These are phyloP conservation scores for Monarcha castaneiventris DNA, from an alignment of 2,113 vertebrate species.

Conservation along the genomic window DNA sequence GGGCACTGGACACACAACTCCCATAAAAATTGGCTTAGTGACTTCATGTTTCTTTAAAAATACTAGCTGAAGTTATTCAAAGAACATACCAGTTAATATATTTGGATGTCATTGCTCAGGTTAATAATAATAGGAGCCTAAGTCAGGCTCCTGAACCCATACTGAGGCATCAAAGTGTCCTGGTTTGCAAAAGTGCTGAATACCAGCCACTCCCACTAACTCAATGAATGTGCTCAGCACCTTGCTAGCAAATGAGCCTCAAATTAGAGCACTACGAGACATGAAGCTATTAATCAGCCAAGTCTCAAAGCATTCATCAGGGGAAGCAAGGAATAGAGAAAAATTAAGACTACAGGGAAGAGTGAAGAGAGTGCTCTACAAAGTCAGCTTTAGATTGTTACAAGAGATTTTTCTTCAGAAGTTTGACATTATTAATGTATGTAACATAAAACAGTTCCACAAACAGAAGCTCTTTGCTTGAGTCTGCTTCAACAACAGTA, in stretches of 20 bases:
- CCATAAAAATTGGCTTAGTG: not conserved
- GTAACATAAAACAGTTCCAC: not conserved
- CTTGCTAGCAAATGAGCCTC: not conserved
- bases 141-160: not conserved
- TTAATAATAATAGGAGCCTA: slow-evolving; percentile 29
- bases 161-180: not conserved
- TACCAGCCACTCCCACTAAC: slow-evolving; percentile 20
- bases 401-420: not conserved
- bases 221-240: not conserved
- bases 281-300: not conserved
- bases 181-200: slow-evolving; percentile 42
- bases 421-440: slow-evolving; percentile 1
- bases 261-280: not conserved
- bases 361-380: not conserved
- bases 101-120: not conserved
- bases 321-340: not conserved
- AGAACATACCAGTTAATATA: not conserved
- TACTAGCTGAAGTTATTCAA: not conserved
- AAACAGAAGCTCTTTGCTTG: slow-evolving; percentile 3
- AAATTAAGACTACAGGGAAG: not conserved
- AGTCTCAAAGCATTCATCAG: not conserved
- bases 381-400: not conserved
- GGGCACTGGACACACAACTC: not conserved
- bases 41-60: not conserved
- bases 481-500: not conserved